A percentile compares a stretch with the other conserved stretches of the same genome.
phyloP scores from a whole-genome alignment of 2,888 invertebrate genomes.

The Andrena bucephala region DNA sequence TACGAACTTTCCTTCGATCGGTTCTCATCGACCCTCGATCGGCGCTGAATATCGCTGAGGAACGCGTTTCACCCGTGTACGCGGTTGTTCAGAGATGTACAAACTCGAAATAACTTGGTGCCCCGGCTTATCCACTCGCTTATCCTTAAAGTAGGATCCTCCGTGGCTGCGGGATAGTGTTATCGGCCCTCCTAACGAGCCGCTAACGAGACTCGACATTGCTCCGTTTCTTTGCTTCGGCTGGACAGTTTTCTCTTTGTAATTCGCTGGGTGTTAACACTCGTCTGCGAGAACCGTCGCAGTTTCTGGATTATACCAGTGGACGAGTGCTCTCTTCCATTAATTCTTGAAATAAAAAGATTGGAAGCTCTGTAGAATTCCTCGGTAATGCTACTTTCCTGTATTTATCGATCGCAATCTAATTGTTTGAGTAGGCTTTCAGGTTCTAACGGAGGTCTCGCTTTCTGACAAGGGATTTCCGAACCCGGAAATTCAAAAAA shows the following conservation, averaged over 20 bases:
- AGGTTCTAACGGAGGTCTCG: too few species aligned
- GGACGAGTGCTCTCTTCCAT: background rate
- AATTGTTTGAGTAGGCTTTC: too few species aligned
- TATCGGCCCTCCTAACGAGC: constrained; percentile 63
- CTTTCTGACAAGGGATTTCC: too few species aligned
- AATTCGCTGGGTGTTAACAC: constrained; percentile 33
- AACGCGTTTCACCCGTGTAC: background rate
- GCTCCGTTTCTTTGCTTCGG: constrained; percentile 22
- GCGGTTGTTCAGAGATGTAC: background rate
- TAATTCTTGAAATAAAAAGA: background rate
- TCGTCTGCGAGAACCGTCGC: constrained; percentile 9
- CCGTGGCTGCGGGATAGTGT: constrained; percentile 37
- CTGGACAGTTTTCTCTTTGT: constrained; percentile 9
- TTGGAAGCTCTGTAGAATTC: background rate
- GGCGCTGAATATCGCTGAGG: too few species aligned
- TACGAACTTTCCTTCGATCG: constrained; percentile 14
- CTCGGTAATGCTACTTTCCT: background rate
- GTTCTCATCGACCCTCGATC: background rate
- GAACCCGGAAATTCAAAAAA: too few species aligned
- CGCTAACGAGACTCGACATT: constrained; percentile 63
- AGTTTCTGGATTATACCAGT: too few species aligned
- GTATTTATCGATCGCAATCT: too few species aligned
- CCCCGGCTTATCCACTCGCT: constrained; percentile 38
- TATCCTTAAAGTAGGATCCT: constrained; percentile 44
- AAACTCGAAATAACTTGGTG: constrained; percentile 11